Evolutionary conservation across 1,140 invertebrate species (phyloP).

Genomic region (Nasonia longicornis): DNA sequence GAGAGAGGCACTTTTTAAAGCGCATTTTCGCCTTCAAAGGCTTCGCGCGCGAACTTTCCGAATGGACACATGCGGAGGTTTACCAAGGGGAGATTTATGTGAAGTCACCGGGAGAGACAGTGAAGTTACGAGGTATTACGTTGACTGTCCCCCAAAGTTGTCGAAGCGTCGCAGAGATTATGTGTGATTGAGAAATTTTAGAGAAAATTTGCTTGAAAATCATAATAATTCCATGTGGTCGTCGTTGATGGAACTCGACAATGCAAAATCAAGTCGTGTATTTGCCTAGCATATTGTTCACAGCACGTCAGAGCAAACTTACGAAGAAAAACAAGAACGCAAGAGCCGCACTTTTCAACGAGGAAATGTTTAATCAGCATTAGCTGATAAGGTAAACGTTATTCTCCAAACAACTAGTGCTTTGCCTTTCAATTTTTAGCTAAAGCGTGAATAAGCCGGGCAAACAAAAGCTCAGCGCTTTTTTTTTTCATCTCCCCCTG

Average conservation of each 20-base stretch:
- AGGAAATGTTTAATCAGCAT: not conserved
- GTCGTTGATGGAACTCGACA: not conserved
- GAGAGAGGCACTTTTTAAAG: not conserved
- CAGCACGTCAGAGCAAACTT: not conserved
- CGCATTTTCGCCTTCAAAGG: not conserved
- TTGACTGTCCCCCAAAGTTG: not conserved
- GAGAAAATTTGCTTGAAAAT: no score
- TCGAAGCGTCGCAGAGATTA: not conserved
- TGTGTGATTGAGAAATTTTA: not conserved
- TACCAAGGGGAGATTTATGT: not conserved
- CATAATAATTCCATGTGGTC: no score
- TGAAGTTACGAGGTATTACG: not conserved
- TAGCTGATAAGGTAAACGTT: not conserved
- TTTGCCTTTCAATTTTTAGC: no score
- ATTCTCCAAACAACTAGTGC: not conserved
- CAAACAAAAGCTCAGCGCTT: not conserved
- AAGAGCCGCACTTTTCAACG: not conserved
- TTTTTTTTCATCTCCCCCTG: not conserved
- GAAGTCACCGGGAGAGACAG: not conserved
- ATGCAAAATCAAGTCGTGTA: not conserved
- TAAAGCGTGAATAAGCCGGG: not conserved
- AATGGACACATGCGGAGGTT: not conserved
- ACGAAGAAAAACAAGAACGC: not conserved
- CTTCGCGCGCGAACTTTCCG: not conserved
- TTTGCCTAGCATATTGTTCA: not conserved